Base-by-base conservation (phyloP, 2,888 invertebrate genomes). In the Parthenolecanium corni region DNA sequence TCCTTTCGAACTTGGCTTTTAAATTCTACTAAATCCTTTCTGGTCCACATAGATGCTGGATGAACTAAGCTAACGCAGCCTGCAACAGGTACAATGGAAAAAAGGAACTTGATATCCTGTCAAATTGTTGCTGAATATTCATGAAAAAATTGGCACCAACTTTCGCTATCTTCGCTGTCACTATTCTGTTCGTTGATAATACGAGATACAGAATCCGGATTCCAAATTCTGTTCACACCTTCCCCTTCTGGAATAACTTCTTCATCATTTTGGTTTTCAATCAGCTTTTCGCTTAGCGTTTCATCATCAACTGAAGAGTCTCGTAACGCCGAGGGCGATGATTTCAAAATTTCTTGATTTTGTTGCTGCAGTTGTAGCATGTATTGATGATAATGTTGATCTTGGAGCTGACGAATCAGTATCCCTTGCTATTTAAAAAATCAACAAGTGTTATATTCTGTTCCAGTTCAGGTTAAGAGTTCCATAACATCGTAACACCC, bases 301-400 rank as follows among this genome's bases (percentile, higher is more conserved):
- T 31, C 31, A 4, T 31, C 31, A 9, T 31, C 31, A 6, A 31
- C 5, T 9, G 4, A 4, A 4, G 9, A 31, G 9, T 31, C 9
- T 9, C 5, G 9, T 9, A 6, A 9, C 31, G 31, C 9, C 9
- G 31, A 6, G 5, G 31, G 31, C 9, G 31, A 6, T 9, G 31
- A 9, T 6, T 31, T 31, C 31, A 31, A 6, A 6, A 31, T 9
- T 25, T 53, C 42, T 11, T 53, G 44, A 31, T 53, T 5, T 72
- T 75, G 80, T 71, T 77, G 82, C 73, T 80, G 85, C 42, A 96
- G 77, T 74, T 97, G 97, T 70, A 95, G 91, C 83, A 98, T 94
- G 74, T 98, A 98, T 72, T 97, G 96, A 72, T 95, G 92, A 73
- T 95, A 98, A 75, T 99, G 98, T 71, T 98, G 95, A 70, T 96